These are phyloP conservation scores for Malurus elegans DNA, from an alignment of 2,113 vertebrate genomes.

Conservation along the genomic window DNA sequence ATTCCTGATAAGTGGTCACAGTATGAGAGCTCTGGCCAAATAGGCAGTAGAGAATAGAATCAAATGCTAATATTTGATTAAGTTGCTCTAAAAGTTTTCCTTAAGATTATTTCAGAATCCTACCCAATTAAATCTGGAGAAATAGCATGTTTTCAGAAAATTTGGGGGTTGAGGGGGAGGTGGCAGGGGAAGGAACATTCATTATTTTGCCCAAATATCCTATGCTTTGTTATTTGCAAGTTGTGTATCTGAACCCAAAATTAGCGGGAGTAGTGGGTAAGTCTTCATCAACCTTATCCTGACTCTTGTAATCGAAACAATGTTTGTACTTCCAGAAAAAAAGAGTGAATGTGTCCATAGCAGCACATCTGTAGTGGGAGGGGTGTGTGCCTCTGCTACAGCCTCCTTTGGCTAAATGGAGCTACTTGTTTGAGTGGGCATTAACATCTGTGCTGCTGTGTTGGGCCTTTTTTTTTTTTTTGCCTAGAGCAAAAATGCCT, in stretches of 20 bases:
- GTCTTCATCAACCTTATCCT: background rate
- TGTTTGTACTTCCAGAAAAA: background rate
- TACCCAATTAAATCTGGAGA: background rate
- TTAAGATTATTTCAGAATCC: background rate
- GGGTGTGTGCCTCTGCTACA: background rate
- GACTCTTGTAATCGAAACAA: background rate
- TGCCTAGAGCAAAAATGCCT: background rate
- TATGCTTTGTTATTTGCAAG: background rate
- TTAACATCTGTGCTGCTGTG: background rate
- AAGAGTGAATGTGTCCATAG: background rate
- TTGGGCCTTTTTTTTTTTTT: background rate
- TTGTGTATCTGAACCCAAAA: background rate
- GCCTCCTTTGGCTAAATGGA: rapidly evolving
- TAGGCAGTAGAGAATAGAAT: background rate
- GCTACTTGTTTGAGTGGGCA: background rate
- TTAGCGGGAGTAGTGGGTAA: background rate
- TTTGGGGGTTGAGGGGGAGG: rapidly evolving
- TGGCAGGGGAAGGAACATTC: background rate
- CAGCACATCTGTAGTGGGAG: background rate
- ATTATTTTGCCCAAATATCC: background rate
- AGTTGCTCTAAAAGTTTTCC: background rate
- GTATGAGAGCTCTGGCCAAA: background rate
- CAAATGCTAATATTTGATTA: background rate
- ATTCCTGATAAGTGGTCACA: background rate
- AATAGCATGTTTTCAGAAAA: background rate